These are phyloP conservation scores for Dione vanillae DNA, from an alignment of 2,888 invertebrate species.

Conservation along the genomic window DNA sequence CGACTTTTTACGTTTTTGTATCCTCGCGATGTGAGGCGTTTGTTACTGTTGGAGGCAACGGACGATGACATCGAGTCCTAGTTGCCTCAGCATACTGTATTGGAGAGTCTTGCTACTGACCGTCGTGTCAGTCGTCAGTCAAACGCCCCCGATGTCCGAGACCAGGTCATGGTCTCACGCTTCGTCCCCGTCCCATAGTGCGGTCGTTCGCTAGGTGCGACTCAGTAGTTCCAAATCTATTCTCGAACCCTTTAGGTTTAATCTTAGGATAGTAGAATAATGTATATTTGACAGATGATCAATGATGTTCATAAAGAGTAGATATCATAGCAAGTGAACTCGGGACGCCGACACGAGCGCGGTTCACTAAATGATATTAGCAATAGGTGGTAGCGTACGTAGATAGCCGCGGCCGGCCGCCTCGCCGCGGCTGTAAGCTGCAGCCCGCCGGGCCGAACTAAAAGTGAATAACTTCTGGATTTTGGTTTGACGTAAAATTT, in stretches of 20 bases:
- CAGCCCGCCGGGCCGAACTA: conserved; percentile 26
- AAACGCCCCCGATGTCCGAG: conserved; percentile 19
- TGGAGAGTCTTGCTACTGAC: background rate
- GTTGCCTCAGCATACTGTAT: background rate
- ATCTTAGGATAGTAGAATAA: conserved; percentile 37
- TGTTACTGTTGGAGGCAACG: conserved; percentile 1
- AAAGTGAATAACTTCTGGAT: conserved; percentile 54
- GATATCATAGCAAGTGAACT: conserved; percentile 51
- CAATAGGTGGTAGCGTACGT: conserved; percentile 40
- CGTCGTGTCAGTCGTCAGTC: conserved; percentile 10
- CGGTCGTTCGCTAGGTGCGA: conserved; percentile 45
- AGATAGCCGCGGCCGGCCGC: conserved; percentile 39
- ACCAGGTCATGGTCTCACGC: conserved; percentile 22
- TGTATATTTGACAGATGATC: conserved; percentile 48
- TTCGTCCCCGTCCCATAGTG: conserved; percentile 14
- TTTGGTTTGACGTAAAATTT: conserved; percentile 59
- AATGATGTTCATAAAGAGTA: conserved; percentile 50
- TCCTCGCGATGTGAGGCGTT: conserved; percentile 26
- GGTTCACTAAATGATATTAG: conserved; percentile 51
- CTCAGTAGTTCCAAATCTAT: conserved; percentile 29
- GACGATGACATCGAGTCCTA: background rate
- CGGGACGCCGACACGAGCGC: conserved; percentile 38
- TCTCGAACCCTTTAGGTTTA: conserved; percentile 36
- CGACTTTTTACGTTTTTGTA: conserved; percentile 43
- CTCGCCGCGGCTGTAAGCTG: conserved; percentile 35